Conservation (phyloP, 2,888 invertebrate genomes). For the Altica lythri region DNA sequence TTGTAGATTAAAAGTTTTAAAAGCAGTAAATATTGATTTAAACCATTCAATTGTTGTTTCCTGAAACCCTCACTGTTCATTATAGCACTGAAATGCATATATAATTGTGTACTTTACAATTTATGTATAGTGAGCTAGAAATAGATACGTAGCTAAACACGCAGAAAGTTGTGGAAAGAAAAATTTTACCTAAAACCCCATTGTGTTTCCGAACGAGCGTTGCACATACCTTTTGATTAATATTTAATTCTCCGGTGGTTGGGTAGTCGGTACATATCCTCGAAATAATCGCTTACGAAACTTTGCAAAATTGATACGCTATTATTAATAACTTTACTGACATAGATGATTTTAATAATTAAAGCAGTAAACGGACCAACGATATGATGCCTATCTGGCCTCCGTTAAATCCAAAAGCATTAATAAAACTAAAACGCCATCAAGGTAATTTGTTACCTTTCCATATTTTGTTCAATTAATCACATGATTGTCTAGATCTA, state of each 20-base stretch:
- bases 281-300: constrained; percentile 28
- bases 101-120: too few species aligned
- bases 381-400: too few species aligned
- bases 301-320: constrained; percentile 29
- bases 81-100: too few species aligned
- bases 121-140: too few species aligned
- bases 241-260: constrained; percentile 15
- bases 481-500: too few species aligned
- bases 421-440: constrained; percentile 29
- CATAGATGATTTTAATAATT: constrained; percentile 33
- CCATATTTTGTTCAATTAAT: constrained; percentile 13
- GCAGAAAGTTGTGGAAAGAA: too few species aligned
- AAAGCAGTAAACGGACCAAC: constrained; percentile 10
- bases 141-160: too few species aligned
- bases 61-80: too few species aligned
- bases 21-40: too few species aligned
- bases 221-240: constrained; percentile 9
- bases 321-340: constrained; percentile 31
- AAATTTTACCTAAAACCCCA: not conserved
- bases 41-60: too few species aligned
- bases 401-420: constrained; percentile 19
- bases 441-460: constrained; percentile 20
- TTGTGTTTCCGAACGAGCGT: not conserved
- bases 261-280: constrained; percentile 15
- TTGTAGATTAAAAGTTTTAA: too few species aligned